Percentiles rank a stretch among this genome's conserved stretches.
These are phyloP conservation scores for Upupa epops DNA, from an alignment of 2,113 vertebrate genomes.

Conservation along the genomic window DNA sequence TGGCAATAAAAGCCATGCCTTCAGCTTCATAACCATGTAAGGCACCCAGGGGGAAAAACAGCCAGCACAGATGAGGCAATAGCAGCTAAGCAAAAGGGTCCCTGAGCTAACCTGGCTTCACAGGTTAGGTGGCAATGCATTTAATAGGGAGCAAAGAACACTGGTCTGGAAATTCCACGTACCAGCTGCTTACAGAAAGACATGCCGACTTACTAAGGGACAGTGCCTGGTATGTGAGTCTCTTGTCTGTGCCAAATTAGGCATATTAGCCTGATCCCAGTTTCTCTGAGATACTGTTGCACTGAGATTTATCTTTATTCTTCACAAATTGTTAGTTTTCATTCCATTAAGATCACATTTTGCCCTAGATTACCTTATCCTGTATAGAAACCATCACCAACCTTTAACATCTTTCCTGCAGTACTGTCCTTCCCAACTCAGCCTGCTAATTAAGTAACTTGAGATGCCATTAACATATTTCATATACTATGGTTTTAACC, in stretches of 20 bases:
- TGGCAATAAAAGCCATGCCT: neutral
- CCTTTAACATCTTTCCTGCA: neutral
- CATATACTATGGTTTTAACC: neutral
- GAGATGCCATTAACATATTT: neutral
- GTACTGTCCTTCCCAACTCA: neutral
- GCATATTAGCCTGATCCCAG: neutral
- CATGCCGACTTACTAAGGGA: neutral
- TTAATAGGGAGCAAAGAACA: neutral
- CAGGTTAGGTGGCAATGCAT: neutral
- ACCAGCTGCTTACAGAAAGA: neutral
- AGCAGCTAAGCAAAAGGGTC: conserved; percentile 35
- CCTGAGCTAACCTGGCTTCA: conserved; percentile 64
- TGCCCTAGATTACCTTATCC: neutral
- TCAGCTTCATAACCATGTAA: conserved; percentile 22
- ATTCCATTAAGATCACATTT: neutral
- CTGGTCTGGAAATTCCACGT: neutral
- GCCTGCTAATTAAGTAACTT: neutral
- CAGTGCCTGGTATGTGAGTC: neutral
- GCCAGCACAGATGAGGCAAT: neutral
- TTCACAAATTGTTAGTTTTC: neutral
- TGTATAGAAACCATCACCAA: neutral
- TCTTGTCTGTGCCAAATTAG: neutral
- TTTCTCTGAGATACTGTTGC: neutral
- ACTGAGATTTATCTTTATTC: neutral
- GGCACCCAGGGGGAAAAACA: conserved; percentile 46